phyloP scores from a whole-genome alignment of 30 jellyfish, hydroid and myxozoan species.

The Nemopilema nomurai region DNA sequence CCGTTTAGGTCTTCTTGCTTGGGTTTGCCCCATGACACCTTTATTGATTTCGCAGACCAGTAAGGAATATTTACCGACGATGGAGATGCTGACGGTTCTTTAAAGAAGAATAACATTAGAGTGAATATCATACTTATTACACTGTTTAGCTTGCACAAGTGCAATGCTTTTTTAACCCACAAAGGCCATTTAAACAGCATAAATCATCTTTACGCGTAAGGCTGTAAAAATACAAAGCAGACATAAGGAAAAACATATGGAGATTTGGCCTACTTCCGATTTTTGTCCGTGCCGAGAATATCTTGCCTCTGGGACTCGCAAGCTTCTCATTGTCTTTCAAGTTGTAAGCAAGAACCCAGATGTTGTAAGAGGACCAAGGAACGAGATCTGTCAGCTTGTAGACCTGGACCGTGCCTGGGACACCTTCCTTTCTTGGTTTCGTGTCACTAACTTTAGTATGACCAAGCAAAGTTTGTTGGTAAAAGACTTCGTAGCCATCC shows the following conservation, averaged over 20 bases:
- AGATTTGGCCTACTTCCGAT: conserved; percentile 32
- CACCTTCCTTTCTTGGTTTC: conserved; percentile 49
- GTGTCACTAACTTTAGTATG: background rate
- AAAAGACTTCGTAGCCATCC: conserved; percentile 74
- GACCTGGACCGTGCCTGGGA: conserved; percentile 47
- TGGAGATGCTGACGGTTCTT: conserved; percentile 62
- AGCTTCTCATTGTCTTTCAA: conserved; percentile 59
- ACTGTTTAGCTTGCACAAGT: background rate
- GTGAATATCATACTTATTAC: background rate
- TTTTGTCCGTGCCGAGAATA: conserved; percentile 29
- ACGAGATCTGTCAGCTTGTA: conserved; percentile 57
- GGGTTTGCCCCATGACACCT: conserved; percentile 44
- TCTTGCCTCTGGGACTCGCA: conserved; percentile 42
- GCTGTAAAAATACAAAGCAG: background rate
- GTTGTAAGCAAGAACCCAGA: conserved; percentile 76
- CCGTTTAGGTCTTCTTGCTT: conserved; percentile 52
- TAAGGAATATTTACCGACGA: conserved; percentile 40
- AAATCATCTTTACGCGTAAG: too few relatives aligned
- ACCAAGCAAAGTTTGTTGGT: conserved; percentile 42
- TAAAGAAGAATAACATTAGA: too few relatives aligned
- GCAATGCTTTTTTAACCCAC: too few relatives aligned
- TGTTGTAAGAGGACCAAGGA: conserved; percentile 81
- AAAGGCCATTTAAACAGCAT: too few relatives aligned
- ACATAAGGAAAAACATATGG: background rate
- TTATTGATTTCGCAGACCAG: conserved; percentile 64